Evolutionary conservation across 1,140 invertebrate species (phyloP), one percentile per base, ranked within the genome.

Genomic region (Hypothenemus hampei): DNA sequence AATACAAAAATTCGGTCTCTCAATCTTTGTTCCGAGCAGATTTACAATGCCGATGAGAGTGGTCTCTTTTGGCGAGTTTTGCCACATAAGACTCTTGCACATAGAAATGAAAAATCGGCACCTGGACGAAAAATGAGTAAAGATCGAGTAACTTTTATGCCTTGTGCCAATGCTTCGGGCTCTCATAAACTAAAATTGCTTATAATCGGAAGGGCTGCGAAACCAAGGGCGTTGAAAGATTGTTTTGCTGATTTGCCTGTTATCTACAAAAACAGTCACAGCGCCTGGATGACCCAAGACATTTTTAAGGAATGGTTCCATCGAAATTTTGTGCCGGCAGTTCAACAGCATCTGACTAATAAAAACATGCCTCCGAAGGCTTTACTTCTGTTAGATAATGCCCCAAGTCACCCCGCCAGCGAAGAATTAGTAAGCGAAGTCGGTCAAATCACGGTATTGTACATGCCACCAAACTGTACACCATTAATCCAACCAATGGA

Each of bases 391-490:
- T 52, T 69, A 18, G 64, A 69, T 40, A 70, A 69, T 61, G 63
- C 60, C 15, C 63, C 60, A 26, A 22, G 21, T n/a, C 41, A 44
- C 40, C 58, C 40, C n/a, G n/a, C n/a, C n/a, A n/a, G n/a, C 33
- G 44, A 60, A 20, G 47, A 56, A 18, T 40, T 60, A 46, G 13
- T 36, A 44, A 40, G 45, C 50, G 45, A 51, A 48, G 57, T 52
- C 57, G 26, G 50, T 33, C 10, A 68, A 61, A 54, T 54, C 69
- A 6, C 59, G 52, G 40, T 44, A 19, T 37, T 35, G 5, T 44
- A 70, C 63, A 58, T 77, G 10, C 73, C 76, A 19, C 60, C 72
- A 31, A 77, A 77, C 33, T 77, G 13, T n/a, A n/a, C n/a, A n/a
- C n/a, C n/a, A n/a, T n/a, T n/a, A n/a, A n/a, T n/a, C n/a, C 74